Conservation (phyloP, 1,140 invertebrate genomes). For the Drosophila orosa region DNA sequence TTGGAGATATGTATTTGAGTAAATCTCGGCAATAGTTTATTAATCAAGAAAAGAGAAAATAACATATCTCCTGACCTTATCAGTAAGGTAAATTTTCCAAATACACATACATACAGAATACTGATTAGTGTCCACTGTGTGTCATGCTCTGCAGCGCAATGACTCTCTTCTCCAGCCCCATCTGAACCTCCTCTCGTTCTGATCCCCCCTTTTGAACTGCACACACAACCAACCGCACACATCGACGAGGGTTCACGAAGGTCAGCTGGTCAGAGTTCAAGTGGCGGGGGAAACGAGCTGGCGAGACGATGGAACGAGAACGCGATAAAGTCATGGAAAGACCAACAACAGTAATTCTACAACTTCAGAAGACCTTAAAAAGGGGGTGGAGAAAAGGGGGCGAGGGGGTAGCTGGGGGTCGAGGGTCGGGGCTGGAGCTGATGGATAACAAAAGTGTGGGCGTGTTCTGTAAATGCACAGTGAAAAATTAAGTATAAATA, state of each 20-base stretch:
- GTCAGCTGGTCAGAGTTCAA: conserved; percentile 83
- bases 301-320: conserved; percentile 19
- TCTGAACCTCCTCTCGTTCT: conserved; percentile 5
- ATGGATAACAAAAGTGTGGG: conserved; percentile 50
- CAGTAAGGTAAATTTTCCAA: not conserved
- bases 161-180: conserved; percentile 15
- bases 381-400: conserved; percentile 1
- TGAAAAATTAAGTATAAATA: not conserved
- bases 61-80: not conserved
- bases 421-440: conserved; percentile 1
- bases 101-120: not conserved
- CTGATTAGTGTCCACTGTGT: conserved; percentile 23
- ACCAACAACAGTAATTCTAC: conserved; percentile 32
- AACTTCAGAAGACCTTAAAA: conserved; percentile 36
- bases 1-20: not conserved
- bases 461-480: conserved; percentile 30
- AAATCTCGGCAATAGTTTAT: not conserved
- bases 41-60: no score
- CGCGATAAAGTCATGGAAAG: conserved; percentile 44
- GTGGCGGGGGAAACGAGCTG: conserved; percentile 51
- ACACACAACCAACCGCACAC: conserved; percentile 24
- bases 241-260: conserved; percentile 77
- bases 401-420: not conserved
- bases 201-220: conserved; percentile 18
- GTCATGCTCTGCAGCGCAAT: conserved; percentile 6